phyloP scores from a whole-genome alignment of 2,888 invertebrate genomes.

The Tiliacea aurago region DNA sequence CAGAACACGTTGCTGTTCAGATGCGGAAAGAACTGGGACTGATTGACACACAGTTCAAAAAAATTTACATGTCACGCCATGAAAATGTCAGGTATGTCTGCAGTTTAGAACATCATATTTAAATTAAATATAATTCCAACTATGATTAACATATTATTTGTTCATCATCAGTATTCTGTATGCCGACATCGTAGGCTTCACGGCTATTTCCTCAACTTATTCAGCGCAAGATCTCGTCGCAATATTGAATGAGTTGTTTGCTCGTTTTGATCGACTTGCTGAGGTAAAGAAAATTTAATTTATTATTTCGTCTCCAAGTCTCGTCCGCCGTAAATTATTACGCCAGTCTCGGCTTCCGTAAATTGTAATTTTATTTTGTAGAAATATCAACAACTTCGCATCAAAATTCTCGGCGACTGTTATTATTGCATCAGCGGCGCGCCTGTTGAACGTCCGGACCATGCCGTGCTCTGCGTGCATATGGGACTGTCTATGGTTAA shows the following conservation, averaged over 20 bases:
- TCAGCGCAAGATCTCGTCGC: constrained; percentile 98
- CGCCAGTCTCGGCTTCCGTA: constrained; percentile 33
- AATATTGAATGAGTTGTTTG: constrained; percentile 98
- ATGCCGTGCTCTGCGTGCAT: constrained; percentile 97
- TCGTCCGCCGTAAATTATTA: constrained; percentile 46
- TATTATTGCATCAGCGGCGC: constrained; percentile 99
- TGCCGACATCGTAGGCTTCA: constrained; percentile 99
- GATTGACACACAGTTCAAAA: constrained; percentile 98
- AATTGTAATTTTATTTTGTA: constrained; percentile 78
- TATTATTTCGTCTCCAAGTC: constrained; percentile 48
- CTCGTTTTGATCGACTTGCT: constrained; percentile 97
- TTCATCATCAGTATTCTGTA: constrained; percentile 95
- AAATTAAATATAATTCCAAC: constrained; percentile 15
- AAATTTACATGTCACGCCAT: constrained; percentile 99
- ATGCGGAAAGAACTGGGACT: constrained; percentile 98
- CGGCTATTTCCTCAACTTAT: constrained; percentile 98
- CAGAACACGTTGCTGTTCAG: constrained; percentile 98
- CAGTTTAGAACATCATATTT: constrained; percentile 20
- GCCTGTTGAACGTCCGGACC: constrained; percentile 96
- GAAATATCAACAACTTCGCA: constrained; percentile 98
- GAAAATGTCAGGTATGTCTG: constrained; percentile 97
- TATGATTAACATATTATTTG: constrained; percentile 53
- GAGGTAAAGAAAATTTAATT: constrained; percentile 89
- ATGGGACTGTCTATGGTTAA: constrained; percentile 99
- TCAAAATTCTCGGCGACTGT: constrained; percentile 99